phyloP scores from a whole-genome alignment of 2,113 vertebrate species.

The Pollimyrus isidori region DNA sequence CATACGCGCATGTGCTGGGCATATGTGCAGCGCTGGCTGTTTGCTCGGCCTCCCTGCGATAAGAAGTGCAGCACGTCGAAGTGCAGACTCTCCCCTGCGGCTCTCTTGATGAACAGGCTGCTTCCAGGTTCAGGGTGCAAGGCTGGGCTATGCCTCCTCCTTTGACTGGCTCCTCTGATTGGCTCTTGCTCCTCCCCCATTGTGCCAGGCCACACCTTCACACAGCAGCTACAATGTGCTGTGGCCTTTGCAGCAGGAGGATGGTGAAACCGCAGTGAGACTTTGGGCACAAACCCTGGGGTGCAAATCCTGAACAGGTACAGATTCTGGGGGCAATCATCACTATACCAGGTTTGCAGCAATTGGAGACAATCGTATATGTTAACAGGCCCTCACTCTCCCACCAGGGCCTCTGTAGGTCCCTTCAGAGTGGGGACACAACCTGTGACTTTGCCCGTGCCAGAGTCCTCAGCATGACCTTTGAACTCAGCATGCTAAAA shows the following conservation, averaged over 20 bases:
- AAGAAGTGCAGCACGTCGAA: neutral
- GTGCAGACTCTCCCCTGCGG: neutral
- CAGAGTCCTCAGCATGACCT: neutral
- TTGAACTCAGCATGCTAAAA: neutral
- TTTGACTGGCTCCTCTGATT: neutral
- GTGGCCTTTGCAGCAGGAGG: neutral
- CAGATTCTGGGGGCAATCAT: neutral
- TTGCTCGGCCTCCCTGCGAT: neutral
- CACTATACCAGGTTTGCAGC: neutral
- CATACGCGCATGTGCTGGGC: neutral
- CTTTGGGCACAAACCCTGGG: neutral
- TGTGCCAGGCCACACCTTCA: neutral
- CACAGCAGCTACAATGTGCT: conserved; percentile 11
- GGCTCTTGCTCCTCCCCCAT: neutral
- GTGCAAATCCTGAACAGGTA: neutral
- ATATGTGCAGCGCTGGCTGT: conserved; percentile 2
- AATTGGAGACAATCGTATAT: neutral
- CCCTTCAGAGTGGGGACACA: neutral
- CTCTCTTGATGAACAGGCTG: neutral
- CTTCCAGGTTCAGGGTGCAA: neutral
- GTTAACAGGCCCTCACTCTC: neutral
- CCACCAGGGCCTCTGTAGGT: neutral
- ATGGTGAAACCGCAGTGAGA: conserved; percentile 4
- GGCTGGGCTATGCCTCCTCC: neutral
- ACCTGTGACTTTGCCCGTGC: neutral